Evolutionary conservation across 30 jellyfish, hydroid and myxozoan genomes (phyloP).

Genomic region (Turritopsis rubra): DNA sequence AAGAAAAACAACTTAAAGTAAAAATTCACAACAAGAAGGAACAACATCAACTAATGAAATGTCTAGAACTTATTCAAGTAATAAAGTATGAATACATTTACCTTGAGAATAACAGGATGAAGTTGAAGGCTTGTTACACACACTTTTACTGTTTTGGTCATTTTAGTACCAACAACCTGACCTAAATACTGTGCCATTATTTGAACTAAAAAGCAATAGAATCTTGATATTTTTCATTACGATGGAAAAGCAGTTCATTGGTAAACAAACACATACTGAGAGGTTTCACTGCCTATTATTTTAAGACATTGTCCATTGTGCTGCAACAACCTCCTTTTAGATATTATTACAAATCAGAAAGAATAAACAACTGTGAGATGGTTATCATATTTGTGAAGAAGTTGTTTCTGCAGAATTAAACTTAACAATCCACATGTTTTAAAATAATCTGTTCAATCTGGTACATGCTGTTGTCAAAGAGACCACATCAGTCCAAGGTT

Average conservation of each 20-base stretch:
- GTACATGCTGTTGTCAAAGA: no score
- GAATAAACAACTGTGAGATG: neutral
- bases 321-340: neutral
- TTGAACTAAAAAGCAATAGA: neutral
- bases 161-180: slow-evolving; percentile 90
- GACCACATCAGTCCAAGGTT: no score
- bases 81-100: no score
- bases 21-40: neutral
- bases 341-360: neutral
- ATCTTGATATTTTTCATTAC: neutral
- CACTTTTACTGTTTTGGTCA: slow-evolving; percentile 91
- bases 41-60: neutral
- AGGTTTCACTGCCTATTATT: no score
- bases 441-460: no score
- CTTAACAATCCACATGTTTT: no score
- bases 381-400: neutral
- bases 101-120: slow-evolving; percentile 89
- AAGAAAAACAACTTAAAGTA: neutral
- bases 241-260: no score
- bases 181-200: slow-evolving; percentile 84
- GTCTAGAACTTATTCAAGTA: no score
- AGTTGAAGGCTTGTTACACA: slow-evolving; percentile 78
- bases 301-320: neutral
- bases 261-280: no score
- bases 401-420: neutral